Percentiles rank a stretch among this genome's conserved stretches.
Evolutionary conservation across 2,888 invertebrate genomes (phyloP).

Genomic region (Campoplex capitator): DNA sequence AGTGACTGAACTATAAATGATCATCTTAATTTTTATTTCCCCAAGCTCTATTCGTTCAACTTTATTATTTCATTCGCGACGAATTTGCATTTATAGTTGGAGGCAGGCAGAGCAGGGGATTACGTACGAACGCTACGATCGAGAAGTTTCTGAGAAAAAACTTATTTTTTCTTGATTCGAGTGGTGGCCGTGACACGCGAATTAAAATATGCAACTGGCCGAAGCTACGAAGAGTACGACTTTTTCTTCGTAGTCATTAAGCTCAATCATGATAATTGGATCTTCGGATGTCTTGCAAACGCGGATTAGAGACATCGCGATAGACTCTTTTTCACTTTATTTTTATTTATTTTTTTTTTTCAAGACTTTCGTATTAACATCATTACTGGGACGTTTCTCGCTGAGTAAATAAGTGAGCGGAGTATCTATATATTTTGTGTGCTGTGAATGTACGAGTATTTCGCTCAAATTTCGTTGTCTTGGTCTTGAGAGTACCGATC

Average conservation of each 20-base stretch:
- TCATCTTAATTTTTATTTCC: neutral
- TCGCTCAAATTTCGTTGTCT: too few species aligned
- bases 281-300: slow-evolving; percentile 35
- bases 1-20: neutral
- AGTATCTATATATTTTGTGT: neutral
- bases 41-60: neutral
- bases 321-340: neutral
- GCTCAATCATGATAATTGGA: slow-evolving; percentile 60
- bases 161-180: slow-evolving; percentile 1
- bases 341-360: neutral
- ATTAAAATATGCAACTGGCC: slow-evolving; percentile 30
- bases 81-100: slow-evolving; percentile 36
- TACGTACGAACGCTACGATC: neutral
- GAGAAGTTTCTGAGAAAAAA: slow-evolving; percentile 23
- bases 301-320: slow-evolving; percentile 36
- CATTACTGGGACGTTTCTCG: slow-evolving; percentile 29
- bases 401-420: neutral
- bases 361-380: slow-evolving; percentile 23
- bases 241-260: slow-evolving; percentile 57
- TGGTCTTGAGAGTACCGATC: too few species aligned
- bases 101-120: neutral
- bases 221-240: neutral
- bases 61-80: slow-evolving; percentile 13
- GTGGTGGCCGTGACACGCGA: slow-evolving; percentile 1
- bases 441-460: neutral